Evolutionary conservation across 1,140 invertebrate species (phyloP).

Genomic region (Conus betulinus): DNA sequence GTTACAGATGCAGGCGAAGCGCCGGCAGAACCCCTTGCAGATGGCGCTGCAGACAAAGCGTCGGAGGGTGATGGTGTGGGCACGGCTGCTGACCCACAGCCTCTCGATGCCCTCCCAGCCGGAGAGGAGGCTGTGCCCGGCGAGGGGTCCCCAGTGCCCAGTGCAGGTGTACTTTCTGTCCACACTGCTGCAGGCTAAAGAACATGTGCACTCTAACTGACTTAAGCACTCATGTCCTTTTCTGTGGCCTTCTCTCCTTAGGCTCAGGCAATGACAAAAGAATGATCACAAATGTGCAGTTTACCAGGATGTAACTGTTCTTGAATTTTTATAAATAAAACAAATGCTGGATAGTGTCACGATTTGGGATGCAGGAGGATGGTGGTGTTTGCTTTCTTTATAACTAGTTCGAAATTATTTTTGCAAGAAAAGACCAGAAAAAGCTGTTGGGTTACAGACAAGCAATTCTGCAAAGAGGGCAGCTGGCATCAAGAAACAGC

Average conservation of each 20-base stretch:
- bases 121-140: neutral
- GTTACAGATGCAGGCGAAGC: neutral
- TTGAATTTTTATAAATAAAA: neutral
- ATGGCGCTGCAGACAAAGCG: neutral
- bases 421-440: too few species aligned
- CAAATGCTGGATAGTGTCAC: too few species aligned
- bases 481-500: too few species aligned
- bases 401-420: too few species aligned
- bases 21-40: neutral
- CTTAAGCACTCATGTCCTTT: neutral
- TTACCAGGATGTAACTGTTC: neutral
- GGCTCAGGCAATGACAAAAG: neutral
- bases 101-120: neutral
- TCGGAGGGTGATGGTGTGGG: neutral
- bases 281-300: neutral
- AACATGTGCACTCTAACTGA: neutral
- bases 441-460: too few species aligned
- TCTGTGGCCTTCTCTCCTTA: neutral
- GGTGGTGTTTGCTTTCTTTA: too few species aligned
- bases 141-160: neutral
- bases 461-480: too few species aligned
- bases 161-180: constrained; percentile 10
- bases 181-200: neutral
- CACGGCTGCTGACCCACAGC: neutral
- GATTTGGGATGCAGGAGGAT: too few species aligned